Evolutionary conservation across 2,113 vertebrate genomes (phyloP).

Genomic region (Syngnathus scovelli): DNA sequence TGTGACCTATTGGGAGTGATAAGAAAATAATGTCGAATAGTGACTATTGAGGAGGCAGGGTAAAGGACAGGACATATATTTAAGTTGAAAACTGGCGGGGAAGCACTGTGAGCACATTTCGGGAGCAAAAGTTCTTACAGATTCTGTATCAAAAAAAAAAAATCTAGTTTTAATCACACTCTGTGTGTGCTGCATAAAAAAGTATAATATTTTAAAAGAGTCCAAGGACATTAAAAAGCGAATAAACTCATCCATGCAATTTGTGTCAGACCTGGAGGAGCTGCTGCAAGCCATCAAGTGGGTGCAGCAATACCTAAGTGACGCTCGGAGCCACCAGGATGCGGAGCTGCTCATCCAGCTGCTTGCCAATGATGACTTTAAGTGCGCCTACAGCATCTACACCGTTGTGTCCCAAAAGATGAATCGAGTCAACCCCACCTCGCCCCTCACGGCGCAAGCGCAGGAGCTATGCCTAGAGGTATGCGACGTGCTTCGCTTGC

Average conservation of each 20-base stretch:
- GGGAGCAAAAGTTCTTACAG: no score
- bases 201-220: background rate
- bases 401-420: conserved; percentile 81
- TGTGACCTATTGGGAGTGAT: conserved; percentile 17
- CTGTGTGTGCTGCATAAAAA: background rate
- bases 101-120: background rate
- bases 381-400: conserved; percentile 85
- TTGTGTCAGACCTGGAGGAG: conserved; percentile 79
- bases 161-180: background rate
- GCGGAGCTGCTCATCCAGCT: conserved; percentile 82
- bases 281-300: conserved; percentile 82
- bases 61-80: conserved; percentile 4
- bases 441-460: conserved; percentile 81
- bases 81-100: background rate
- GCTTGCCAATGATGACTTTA: conserved; percentile 83
- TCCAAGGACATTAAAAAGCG: background rate
- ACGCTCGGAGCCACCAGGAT: conserved; percentile 91
- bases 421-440: conserved; percentile 81
- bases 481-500: conserved; percentile 11
- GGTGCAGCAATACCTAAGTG: conserved; percentile 77
- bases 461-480: conserved; percentile 89
- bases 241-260: background rate
- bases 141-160: no score
- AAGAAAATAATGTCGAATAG: conserved; percentile 45
- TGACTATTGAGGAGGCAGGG: conserved; percentile 19